Conservation (phyloP, 1,140 invertebrate genomes). For the Neotoxoptera formosana region DNA sequence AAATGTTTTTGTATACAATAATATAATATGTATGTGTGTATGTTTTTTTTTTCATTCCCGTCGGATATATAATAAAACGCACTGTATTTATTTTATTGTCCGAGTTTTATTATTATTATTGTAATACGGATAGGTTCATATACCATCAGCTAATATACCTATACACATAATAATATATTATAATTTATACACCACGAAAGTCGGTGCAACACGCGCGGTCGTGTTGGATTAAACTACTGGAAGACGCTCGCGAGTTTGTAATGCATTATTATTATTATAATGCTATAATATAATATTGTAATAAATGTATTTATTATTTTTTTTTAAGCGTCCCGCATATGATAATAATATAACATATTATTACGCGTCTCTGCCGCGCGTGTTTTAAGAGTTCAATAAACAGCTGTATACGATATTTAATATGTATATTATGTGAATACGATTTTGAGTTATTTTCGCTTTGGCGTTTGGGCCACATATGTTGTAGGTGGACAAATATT, state of each 20-base stretch:
- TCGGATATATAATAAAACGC: not conserved
- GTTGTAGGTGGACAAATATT: not conserved
- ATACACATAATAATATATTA: no score
- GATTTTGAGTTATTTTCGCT: not conserved
- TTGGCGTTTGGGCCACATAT: not conserved
- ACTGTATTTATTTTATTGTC: not conserved
- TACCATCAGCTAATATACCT: no score
- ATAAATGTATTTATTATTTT: no score
- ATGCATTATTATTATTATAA: no score
- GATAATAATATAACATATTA: no score
- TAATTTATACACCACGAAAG: not conserved
- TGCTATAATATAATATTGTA: no score
- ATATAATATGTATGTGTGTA: no score
- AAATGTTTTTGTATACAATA: not conserved
- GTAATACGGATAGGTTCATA: not conserved
- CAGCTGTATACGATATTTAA: not conserved
- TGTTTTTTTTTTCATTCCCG: not conserved
- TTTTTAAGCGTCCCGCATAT: no score
- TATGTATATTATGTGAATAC: not conserved
- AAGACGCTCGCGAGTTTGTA: not conserved
- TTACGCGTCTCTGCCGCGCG: not conserved
- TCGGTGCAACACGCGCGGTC: not conserved
- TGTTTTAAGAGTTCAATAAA: not conserved
- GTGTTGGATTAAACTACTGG: not conserved
- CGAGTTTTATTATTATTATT: constrained; percentile 4